phyloP scores from a whole-genome alignment of 2,797 vertebrate genomes.

The Eidolon dupreanum region DNA sequence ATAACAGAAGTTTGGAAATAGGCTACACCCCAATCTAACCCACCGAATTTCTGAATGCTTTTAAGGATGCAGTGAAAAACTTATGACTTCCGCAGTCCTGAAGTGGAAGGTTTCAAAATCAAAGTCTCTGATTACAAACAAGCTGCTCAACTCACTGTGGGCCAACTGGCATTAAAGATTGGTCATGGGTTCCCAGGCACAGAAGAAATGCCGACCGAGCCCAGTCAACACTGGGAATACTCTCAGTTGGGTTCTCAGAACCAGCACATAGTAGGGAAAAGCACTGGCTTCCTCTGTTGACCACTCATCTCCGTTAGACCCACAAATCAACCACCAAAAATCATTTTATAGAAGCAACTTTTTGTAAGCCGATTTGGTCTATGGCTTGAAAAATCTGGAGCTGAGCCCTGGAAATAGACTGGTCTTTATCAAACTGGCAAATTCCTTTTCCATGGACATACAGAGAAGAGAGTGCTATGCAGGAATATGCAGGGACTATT shows the following conservation, averaged over 20 bases:
- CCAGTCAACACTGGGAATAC: conserved; percentile 34
- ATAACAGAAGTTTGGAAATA: not conserved
- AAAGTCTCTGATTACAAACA: conserved; percentile 66
- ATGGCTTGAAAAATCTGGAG: conserved; percentile 54
- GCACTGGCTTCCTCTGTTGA: not conserved
- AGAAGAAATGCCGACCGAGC: conserved; percentile 3
- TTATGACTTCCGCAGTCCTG: not conserved
- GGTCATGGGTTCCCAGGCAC: conserved; percentile 56
- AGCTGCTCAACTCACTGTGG: conserved; percentile 6
- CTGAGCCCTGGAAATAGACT: conserved; percentile 39
- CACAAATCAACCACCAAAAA: not conserved
- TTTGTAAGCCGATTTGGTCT: conserved; percentile 46
- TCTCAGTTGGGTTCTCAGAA: conserved; percentile 59
- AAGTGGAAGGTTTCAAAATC: conserved; percentile 55
- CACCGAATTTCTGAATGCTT: not conserved
- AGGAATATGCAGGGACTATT: not conserved
- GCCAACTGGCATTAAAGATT: conserved; percentile 72
- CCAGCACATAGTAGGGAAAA: not conserved
- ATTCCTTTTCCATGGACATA: conserved; percentile 11
- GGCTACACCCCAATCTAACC: not conserved
- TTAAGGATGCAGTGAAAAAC: not conserved
- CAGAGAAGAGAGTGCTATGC: not conserved
- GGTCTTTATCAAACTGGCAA: conserved; percentile 74
- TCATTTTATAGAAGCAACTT: conserved; percentile 44
- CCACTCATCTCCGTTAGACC: not conserved